A percentile compares a stretch with the other conserved stretches of the same genome.
phyloP scores from a whole-genome alignment of 2,888 invertebrate genomes.

The Penaeus monodon region DNA sequence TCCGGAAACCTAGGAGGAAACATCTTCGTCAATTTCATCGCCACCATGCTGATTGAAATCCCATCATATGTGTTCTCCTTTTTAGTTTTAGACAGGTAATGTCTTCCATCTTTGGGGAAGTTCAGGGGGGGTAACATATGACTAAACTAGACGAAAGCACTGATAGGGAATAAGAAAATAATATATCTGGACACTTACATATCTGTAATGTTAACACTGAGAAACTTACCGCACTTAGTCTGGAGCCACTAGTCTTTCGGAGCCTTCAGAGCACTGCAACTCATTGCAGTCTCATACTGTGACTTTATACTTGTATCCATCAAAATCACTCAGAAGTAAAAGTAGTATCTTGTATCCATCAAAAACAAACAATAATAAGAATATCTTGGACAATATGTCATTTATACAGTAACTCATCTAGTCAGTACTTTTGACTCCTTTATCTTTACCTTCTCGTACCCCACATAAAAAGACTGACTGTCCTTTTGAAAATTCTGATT shows the following conservation, averaged over 20 bases:
- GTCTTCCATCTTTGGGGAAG: constrained; percentile 29
- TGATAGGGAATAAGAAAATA: background rate
- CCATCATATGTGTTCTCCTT: constrained; percentile 63
- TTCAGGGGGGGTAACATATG: background rate
- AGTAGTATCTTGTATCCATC: no score
- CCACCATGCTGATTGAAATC: constrained; percentile 63
- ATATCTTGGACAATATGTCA: no score
- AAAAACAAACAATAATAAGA: no score
- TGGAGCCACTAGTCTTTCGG: background rate
- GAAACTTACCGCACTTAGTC: background rate
- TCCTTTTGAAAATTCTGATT: no score
- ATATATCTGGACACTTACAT: background rate
- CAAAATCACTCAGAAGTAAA: no score
- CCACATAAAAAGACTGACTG: no score
- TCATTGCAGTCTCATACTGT: no score
- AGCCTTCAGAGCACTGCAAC: constrained; percentile 1
- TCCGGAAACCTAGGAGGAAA: constrained; percentile 66
- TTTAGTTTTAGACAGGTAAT: constrained; percentile 62
- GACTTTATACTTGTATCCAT: no score
- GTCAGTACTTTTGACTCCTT: no score
- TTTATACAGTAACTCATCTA: no score
- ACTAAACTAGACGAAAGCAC: constrained; percentile 17
- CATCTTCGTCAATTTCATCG: constrained; percentile 66
- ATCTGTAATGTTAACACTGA: constrained; percentile 22
- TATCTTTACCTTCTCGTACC: no score